A percentile compares a stretch with the other conserved stretches of the same genome.
Conservation (phyloP, 2,888 invertebrate genomes). For the Villa cingulata region DNA sequence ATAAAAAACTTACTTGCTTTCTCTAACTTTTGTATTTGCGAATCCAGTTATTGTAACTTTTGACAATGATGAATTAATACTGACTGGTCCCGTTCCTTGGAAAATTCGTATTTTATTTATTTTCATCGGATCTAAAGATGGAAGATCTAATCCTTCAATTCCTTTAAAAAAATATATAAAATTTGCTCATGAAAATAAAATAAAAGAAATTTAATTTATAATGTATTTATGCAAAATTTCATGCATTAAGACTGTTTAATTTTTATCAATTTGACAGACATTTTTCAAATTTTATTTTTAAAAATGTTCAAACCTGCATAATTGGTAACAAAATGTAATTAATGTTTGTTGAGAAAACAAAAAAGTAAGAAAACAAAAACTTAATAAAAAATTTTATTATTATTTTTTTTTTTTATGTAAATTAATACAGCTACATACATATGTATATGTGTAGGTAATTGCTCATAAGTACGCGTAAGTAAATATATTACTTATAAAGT, state of each 20-base stretch:
- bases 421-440: not conserved
- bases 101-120: constrained; percentile 48
- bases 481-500: too few species aligned
- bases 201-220: not conserved
- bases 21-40: constrained; percentile 43
- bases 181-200: not conserved
- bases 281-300: too few species aligned
- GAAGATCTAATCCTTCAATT: constrained; percentile 25
- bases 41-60: constrained; percentile 51
- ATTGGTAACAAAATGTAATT: too few species aligned
- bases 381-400: too few species aligned
- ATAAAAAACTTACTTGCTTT: constrained; percentile 39
- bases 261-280: too few species aligned
- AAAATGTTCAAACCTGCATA: too few species aligned
- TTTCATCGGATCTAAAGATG: constrained; percentile 46
- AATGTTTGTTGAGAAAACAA: too few species aligned
- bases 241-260: too few species aligned
- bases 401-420: too few species aligned
- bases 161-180: constrained; percentile 7
- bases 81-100: constrained; percentile 53
- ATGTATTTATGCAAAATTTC: too few species aligned
- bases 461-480: too few species aligned
- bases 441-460: not conserved
- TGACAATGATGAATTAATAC: constrained; percentile 49
- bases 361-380: too few species aligned